These are phyloP conservation scores for Myripristis murdjan DNA, from an alignment of 2,797 vertebrate genomes.

Conservation along the genomic window DNA sequence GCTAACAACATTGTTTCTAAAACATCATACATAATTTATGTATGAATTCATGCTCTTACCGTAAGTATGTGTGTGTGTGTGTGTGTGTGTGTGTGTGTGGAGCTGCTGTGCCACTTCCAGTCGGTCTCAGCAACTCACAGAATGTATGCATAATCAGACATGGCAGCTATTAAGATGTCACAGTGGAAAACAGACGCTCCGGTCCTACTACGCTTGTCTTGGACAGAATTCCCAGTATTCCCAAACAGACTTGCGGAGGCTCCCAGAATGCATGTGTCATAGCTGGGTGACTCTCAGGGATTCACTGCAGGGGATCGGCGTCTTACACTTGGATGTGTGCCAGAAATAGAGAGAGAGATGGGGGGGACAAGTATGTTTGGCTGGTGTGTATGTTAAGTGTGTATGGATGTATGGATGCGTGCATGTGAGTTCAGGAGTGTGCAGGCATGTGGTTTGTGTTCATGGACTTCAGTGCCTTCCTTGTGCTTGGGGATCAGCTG, in stretches of 20 bases:
- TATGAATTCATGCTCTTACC: too few species aligned
- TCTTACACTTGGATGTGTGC: constrained; percentile 46
- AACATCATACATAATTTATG: too few species aligned
- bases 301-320: constrained; percentile 40
- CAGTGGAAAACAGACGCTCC: constrained; percentile 44
- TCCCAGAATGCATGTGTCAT: constrained; percentile 50
- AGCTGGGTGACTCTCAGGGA: constrained; percentile 35
- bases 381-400: constrained; percentile 9
- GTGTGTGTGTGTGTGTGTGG: neutral
- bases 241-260: constrained; percentile 43
- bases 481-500: neutral
- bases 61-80: neutral
- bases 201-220: constrained; percentile 23
- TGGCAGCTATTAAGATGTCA: constrained; percentile 61
- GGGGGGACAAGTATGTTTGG: neutral
- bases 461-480: neutral
- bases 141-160: constrained; percentile 52
- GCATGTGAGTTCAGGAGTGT: constrained; percentile 14
- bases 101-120: constrained; percentile 32
- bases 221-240: constrained; percentile 57
- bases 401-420: too few species aligned
- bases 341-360: constrained; percentile 18
- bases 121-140: constrained; percentile 12
- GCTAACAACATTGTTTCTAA: neutral
- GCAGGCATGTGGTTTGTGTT: neutral